These are phyloP conservation scores for Ictidomys tridecemlineatus DNA, from an alignment of 2,113 vertebrate genomes.

Conservation along the genomic window DNA sequence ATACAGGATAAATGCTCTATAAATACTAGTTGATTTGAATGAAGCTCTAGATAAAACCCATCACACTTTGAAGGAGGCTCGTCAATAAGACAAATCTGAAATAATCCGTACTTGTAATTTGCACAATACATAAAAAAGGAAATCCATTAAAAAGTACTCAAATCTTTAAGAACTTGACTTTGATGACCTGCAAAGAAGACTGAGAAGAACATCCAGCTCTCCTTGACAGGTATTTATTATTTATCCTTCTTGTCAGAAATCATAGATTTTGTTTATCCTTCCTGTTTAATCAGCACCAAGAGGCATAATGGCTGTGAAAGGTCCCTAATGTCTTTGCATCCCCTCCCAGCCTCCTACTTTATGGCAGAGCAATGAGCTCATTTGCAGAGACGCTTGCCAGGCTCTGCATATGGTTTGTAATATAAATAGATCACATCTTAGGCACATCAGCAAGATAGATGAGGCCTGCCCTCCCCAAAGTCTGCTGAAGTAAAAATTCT, in stretches of 20 bases:
- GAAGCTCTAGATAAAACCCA: slow-evolving; percentile 62
- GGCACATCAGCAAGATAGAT: slow-evolving; percentile 81
- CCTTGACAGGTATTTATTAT: slow-evolving; percentile 68
- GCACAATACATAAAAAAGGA: slow-evolving; percentile 24
- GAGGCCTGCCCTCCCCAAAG: slow-evolving; percentile 70
- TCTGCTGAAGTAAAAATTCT: slow-evolving; percentile 81
- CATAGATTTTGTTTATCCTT: slow-evolving; percentile 68
- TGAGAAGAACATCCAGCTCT: slow-evolving; percentile 43
- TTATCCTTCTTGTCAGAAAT: slow-evolving; percentile 67
- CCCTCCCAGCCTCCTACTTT: slow-evolving; percentile 65
- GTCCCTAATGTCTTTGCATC: slow-evolving; percentile 53
- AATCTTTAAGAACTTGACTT: slow-evolving; percentile 67
- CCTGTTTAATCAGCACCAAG: slow-evolving; percentile 65
- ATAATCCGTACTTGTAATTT: slow-evolving; percentile 54
- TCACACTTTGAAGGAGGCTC: slow-evolving; percentile 51
- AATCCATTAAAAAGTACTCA: slow-evolving; percentile 60
- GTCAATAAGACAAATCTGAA: slow-evolving; percentile 61
- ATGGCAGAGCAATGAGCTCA: slow-evolving; percentile 78
- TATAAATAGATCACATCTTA: slow-evolving; percentile 82
- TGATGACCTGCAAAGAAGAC: slow-evolving; percentile 23
- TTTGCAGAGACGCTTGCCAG: slow-evolving; percentile 78
- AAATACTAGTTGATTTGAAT: slow-evolving; percentile 69
- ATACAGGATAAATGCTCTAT: slow-evolving; percentile 41
- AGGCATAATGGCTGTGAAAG: slow-evolving; percentile 39
- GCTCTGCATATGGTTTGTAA: slow-evolving; percentile 79